Evolutionary conservation across 2,113 vertebrate species (phyloP).

Genomic region (Hemibates koningsi): DNA sequence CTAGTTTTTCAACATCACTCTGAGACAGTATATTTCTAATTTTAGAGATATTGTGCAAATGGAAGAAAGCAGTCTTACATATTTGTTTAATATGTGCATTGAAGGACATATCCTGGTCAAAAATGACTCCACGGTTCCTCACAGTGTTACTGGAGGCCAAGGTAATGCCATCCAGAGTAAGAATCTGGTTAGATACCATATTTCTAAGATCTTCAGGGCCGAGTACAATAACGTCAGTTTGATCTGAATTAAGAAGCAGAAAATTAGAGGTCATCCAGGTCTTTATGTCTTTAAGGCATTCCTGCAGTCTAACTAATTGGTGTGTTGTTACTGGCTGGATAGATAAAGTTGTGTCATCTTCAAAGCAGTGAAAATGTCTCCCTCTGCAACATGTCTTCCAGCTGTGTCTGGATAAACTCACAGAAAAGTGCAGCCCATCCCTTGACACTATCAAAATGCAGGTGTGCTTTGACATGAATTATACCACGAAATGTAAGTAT

Average conservation of each 20-base stretch:
- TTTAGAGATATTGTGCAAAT: too few relatives aligned
- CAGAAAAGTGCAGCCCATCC: slow-evolving; percentile 78
- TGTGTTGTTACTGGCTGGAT: background rate
- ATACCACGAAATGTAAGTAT: slow-evolving; percentile 80
- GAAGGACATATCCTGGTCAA: too few relatives aligned
- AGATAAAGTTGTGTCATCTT: background rate
- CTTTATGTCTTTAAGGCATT: background rate
- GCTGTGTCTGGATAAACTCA: slow-evolving; percentile 80
- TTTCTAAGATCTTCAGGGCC: too few relatives aligned
- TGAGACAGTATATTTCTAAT: too few relatives aligned
- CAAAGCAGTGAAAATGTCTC: background rate
- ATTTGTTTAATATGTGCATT: too few relatives aligned
- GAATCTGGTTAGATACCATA: too few relatives aligned
- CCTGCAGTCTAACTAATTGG: background rate
- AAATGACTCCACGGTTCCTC: too few relatives aligned
- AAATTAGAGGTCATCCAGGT: rapidly evolving
- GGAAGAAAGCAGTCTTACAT: too few relatives aligned
- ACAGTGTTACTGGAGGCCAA: too few relatives aligned
- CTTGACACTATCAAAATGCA: slow-evolving; percentile 96
- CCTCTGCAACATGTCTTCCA: slow-evolving; percentile 25
- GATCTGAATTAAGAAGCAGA: background rate
- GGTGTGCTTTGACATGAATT: slow-evolving; percentile 87
- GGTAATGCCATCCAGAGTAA: too few relatives aligned
- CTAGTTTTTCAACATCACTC: too few relatives aligned
- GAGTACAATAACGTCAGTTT: rapidly evolving